phyloP scores from a whole-genome alignment of 2,113 vertebrate genomes.

The Marmota flaviventris region DNA sequence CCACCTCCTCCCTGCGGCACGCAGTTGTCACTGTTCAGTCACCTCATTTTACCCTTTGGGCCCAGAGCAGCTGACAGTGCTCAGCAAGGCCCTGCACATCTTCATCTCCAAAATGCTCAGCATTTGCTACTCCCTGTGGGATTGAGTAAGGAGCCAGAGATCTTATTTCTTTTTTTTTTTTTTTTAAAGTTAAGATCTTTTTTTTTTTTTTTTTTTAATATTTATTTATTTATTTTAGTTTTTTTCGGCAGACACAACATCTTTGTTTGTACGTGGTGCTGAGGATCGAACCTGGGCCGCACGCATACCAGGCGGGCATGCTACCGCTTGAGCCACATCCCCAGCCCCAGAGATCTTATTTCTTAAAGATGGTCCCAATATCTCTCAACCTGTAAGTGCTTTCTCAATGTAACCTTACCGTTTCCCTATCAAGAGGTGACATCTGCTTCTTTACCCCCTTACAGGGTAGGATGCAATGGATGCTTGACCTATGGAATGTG shows the following conservation, averaged over 20 bases:
- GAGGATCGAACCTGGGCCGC: no score
- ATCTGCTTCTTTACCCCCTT: neutral
- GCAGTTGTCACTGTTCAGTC: neutral
- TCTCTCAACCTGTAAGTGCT: neutral
- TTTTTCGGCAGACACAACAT: no score
- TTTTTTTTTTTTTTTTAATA: no score
- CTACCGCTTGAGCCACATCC: no score
- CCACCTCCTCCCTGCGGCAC: neutral
- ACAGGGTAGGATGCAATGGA: neutral
- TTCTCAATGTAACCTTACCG: neutral
- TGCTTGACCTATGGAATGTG: neutral
- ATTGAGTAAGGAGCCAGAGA: neutral
- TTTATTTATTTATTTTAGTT: no score
- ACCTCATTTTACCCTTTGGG: neutral
- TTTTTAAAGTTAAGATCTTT: no score
- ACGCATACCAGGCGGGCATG: no score
- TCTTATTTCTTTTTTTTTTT: conserved; percentile 36
- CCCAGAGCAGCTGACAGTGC: neutral
- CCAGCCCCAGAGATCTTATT: conserved; percentile 4
- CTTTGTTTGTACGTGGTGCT: no score
- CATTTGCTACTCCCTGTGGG: neutral
- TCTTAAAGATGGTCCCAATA: neutral
- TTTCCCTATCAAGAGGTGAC: neutral
- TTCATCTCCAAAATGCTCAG: neutral
- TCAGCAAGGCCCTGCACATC: neutral